phyloP scores from a whole-genome alignment of 2,113 vertebrate species.

The Kryptolebias marmoratus region DNA sequence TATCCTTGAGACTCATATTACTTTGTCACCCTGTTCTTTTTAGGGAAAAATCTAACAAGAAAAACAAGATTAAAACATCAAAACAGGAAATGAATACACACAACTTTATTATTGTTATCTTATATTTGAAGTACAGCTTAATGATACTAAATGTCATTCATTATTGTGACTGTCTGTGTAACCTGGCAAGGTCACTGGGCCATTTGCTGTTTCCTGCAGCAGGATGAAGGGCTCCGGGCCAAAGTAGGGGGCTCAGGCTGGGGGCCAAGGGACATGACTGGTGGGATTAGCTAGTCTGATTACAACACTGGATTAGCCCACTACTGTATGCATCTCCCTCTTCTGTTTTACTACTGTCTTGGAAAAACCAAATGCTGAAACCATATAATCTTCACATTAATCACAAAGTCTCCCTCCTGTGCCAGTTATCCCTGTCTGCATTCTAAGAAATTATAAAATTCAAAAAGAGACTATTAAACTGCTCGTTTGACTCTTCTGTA shows the following conservation, averaged over 20 bases:
- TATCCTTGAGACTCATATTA: not conserved
- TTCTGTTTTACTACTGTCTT: slow-evolving; percentile 5
- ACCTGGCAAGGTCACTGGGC: slow-evolving; percentile 61
- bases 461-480: slow-evolving; percentile 1
- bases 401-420: not conserved
- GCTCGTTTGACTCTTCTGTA: slow-evolving; percentile 26
- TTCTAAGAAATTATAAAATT: slow-evolving; percentile 19
- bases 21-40: not conserved
- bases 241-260: slow-evolving; percentile 51
- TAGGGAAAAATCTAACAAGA: not conserved
- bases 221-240: slow-evolving; percentile 38
- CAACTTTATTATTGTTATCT: no score
- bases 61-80: not conserved
- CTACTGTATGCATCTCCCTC: slow-evolving; percentile 9
- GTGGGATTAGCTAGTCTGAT: slow-evolving; percentile 78
- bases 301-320: slow-evolving; percentile 71
- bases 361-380: not conserved
- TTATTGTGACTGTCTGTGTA: not conserved
- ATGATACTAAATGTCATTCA: no score
- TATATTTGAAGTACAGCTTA: no score
- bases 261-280: slow-evolving; percentile 44
- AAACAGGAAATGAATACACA: not conserved
- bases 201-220: slow-evolving; percentile 71
- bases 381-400: not conserved
- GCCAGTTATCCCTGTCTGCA: not conserved